These are phyloP conservation scores for Trypoxylus dichotomus DNA, from an alignment of 1,140 invertebrate genomes.

Conservation along the genomic window DNA sequence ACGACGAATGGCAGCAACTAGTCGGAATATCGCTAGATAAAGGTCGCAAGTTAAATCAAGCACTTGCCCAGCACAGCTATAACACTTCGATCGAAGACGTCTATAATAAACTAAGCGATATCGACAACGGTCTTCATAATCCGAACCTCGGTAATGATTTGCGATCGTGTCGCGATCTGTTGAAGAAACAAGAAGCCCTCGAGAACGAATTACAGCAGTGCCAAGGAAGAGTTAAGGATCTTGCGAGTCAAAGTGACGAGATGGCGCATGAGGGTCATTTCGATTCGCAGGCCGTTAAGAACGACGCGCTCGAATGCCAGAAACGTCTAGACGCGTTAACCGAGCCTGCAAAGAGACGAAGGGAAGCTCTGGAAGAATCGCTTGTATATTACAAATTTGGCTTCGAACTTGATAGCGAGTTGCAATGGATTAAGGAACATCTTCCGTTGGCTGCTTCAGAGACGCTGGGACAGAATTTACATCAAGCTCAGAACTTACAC, in stretches of 20 bases:
- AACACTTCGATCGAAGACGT: constrained; percentile 78
- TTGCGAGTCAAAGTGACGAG: constrained; percentile 79
- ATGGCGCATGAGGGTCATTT: constrained; percentile 94
- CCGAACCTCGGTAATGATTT: constrained; percentile 83
- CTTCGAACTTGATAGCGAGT: constrained; percentile 90
- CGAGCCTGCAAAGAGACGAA: constrained; percentile 65
- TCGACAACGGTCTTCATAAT: constrained; percentile 73
- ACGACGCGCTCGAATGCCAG: constrained; percentile 75
- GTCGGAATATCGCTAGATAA: constrained; percentile 77
- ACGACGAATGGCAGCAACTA: constrained; percentile 73
- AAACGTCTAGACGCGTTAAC: constrained; percentile 64
- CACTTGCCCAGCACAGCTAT: constrained; percentile 78
- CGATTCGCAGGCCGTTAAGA: constrained; percentile 83
- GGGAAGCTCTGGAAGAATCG: constrained; percentile 79
- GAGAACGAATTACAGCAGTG: constrained; percentile 81
- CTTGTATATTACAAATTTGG: constrained; percentile 88
- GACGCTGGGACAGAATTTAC: constrained; percentile 76
- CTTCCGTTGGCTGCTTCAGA: constrained; percentile 77
- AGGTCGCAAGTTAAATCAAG: constrained; percentile 75
- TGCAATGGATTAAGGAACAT: constrained; percentile 95
- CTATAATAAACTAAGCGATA: constrained; percentile 77
- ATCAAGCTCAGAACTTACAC: constrained; percentile 87
- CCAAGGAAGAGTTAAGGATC: constrained; percentile 74
- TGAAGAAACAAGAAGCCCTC: constrained; percentile 83
- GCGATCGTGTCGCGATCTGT: constrained; percentile 82